These are phyloP conservation scores for Poeciliopsis turrubarensis DNA, from an alignment of 2,113 vertebrate species.

Conservation along the genomic window DNA sequence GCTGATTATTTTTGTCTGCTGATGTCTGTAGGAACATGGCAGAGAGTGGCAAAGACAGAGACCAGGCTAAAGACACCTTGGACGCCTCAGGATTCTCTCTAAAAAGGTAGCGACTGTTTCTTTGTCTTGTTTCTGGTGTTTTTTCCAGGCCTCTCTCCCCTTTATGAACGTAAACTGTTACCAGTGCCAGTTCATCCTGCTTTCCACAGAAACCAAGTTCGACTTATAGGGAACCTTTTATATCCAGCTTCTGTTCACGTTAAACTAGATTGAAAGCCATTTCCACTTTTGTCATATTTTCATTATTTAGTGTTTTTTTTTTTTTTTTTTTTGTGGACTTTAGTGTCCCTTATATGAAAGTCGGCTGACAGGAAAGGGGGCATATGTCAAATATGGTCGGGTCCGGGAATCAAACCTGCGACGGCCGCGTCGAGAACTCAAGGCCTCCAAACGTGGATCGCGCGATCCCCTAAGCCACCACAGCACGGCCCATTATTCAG, in stretches of 20 bases:
- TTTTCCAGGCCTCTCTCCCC: no score
- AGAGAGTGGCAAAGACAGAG: not conserved
- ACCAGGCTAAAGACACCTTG: not conserved
- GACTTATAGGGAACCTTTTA: no score
- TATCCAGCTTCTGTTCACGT: not conserved
- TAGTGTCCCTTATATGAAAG: no score
- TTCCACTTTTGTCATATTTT: not conserved
- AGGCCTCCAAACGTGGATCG: no score
- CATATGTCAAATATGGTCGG: no score
- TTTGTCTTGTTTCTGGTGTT: no score
- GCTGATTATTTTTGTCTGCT: not conserved
- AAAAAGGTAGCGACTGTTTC: conserved; percentile 21
- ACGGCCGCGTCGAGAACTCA: no score
- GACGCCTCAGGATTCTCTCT: not conserved
- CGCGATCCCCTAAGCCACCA: no score
- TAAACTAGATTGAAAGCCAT: not conserved
- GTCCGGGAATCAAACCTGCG: no score
- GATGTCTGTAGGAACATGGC: conserved; percentile 48
- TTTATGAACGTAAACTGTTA: no score
- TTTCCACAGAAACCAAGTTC: not conserved
- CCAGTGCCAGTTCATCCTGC: not conserved
- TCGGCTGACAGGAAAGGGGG: no score
- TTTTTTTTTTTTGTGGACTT: no score
- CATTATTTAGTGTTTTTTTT: not conserved
- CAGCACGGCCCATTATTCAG: not conserved